A percentile compares a stretch with the other conserved stretches of the same genome.
Evolutionary conservation across 2,797 vertebrate genomes (phyloP).

Genomic region (Thamnophis elegans): DNA sequence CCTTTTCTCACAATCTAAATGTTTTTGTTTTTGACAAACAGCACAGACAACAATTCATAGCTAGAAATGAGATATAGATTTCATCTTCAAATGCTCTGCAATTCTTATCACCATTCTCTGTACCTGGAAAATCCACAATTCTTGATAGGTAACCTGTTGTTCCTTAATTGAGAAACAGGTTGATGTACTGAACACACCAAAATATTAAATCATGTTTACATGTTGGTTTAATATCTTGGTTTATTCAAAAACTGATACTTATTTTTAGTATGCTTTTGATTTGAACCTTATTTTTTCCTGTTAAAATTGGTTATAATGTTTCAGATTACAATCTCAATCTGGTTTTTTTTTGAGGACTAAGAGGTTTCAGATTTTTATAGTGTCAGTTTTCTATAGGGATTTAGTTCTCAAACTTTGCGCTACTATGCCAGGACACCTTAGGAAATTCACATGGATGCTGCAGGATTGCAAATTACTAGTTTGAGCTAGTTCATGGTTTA

Average conservation of each 20-base stretch:
- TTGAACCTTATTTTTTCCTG: neutral
- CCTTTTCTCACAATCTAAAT: neutral
- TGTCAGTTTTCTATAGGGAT: neutral
- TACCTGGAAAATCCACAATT: neutral
- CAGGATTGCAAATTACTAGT: neutral
- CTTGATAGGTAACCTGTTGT: neutral
- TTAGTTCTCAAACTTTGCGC: neutral
- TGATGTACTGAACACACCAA: neutral
- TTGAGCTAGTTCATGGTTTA: neutral
- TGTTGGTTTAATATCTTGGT: neutral
- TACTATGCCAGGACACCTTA: neutral
- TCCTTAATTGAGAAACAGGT: neutral
- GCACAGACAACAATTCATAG: neutral
- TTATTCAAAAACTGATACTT: neutral
- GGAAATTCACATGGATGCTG: neutral
- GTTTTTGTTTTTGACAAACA: neutral
- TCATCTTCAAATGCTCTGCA: neutral
- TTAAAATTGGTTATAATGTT: neutral
- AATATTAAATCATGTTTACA: neutral
- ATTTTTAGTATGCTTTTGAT: neutral
- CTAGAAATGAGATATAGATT: neutral
- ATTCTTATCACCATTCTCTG: neutral
- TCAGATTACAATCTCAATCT: neutral
- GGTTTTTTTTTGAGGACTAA: neutral
- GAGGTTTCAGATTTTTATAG: neutral